Conservation (phyloP, 2,797 vertebrate genomes). For the Manis crassicaudata region DNA sequence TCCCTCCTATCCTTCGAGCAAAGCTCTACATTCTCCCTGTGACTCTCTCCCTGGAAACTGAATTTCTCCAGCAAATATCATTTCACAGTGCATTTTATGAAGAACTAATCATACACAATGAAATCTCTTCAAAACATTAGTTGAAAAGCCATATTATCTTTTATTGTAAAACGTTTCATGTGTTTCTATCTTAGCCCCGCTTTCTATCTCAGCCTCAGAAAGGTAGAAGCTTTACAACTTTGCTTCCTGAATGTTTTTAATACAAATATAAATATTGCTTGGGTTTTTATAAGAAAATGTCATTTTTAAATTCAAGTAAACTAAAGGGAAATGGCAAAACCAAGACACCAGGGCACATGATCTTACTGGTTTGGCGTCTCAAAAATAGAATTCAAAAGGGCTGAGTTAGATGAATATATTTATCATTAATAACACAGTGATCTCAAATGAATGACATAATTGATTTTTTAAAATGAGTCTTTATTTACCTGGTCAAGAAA, state of each 20-base stretch:
- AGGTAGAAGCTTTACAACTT: not conserved
- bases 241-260: not conserved
- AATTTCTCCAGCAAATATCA: not conserved
- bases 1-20: not conserved
- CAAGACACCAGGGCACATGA: not conserved
- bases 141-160: constrained; percentile 21
- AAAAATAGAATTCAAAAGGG: not conserved
- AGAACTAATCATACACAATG: not conserved
- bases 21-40: not conserved
- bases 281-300: constrained; percentile 6
- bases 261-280: not conserved
- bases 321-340: not conserved
- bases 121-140: not conserved
- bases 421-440: not conserved
- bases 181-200: not conserved
- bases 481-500: constrained; percentile 34
- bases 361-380: not conserved
- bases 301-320: not conserved
- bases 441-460: not conserved
- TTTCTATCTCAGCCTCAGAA: not conserved
- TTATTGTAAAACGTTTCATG: not conserved
- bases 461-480: not conserved
- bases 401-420: not conserved
- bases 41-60: not conserved
- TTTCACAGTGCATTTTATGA: not conserved